Percentiles rank a stretch among this genome's conserved stretches.
phyloP scores from a whole-genome alignment of 2,797 vertebrate species.

The Allobates femoralis region DNA sequence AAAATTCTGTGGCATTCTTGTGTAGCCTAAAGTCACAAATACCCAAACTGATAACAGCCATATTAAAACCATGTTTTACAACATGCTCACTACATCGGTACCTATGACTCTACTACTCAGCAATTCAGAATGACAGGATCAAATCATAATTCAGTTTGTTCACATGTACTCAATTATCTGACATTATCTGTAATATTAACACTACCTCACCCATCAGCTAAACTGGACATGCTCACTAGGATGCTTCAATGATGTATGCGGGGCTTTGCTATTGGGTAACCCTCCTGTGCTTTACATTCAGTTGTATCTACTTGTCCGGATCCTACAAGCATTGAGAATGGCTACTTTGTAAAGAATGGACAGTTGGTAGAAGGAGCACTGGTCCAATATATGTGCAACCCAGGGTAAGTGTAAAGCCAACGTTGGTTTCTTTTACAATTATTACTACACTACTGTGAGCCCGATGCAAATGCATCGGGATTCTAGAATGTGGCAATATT shows the following conservation, averaged over 20 bases:
- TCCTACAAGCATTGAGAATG: constrained; percentile 31
- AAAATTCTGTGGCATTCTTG: neutral
- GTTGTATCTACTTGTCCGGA: constrained; percentile 7
- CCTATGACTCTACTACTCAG: too few relatives aligned
- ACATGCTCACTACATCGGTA: neutral
- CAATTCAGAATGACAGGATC: too few relatives aligned
- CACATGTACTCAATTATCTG: too few relatives aligned
- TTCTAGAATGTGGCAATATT: too few relatives aligned
- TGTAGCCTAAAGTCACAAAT: too few relatives aligned
- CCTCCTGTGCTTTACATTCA: neutral
- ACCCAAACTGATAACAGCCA: neutral
- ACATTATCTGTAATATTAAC: too few relatives aligned
- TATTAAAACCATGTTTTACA: neutral
- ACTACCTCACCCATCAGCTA: too few relatives aligned
- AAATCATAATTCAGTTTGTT: too few relatives aligned
- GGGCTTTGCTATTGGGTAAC: neutral
- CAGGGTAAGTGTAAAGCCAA: constrained; percentile 41
- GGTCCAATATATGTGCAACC: constrained; percentile 17
- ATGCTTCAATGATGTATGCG: too few relatives aligned
- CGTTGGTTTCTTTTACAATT: neutral
- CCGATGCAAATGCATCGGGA: too few relatives aligned
- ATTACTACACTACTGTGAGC: too few relatives aligned
- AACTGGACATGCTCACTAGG: too few relatives aligned
- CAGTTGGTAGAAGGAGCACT: neutral
- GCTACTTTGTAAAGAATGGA: constrained; percentile 26